Conservation (phyloP, 2,888 invertebrate species). For the Coelopa pilipes region DNA sequence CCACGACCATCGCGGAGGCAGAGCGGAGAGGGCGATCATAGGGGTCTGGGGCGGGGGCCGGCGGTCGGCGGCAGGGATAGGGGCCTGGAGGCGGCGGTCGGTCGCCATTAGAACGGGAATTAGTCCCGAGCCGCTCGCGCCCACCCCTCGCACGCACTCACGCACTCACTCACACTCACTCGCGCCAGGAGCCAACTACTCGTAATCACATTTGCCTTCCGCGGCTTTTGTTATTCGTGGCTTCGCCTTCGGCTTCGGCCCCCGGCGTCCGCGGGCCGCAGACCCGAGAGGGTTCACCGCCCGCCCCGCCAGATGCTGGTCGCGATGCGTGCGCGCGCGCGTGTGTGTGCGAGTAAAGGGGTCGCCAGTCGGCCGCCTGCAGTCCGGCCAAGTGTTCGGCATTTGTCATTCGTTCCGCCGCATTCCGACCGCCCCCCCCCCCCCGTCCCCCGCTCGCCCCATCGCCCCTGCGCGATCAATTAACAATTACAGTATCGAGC, state of each 20-base stretch:
- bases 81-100: background rate
- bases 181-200: constrained; percentile 22
- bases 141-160: background rate
- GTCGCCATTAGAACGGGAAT: constrained; percentile 17
- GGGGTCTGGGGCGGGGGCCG: too few relatives aligned
- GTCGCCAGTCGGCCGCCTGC: constrained; percentile 26
- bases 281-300: background rate
- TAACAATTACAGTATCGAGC: constrained; percentile 3
- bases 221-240: constrained; percentile 19
- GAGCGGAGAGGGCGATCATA: too few relatives aligned
- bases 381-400: constrained; percentile 35
- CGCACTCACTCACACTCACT: background rate
- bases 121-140: constrained; percentile 10
- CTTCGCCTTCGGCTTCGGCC: background rate
- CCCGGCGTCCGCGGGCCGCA: background rate
- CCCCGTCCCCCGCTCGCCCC: background rate
- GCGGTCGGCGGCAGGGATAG: background rate
- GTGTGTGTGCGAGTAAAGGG: constrained; percentile 1
- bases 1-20: too few relatives aligned
- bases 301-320: constrained; percentile 16
- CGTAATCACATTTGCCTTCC: constrained; percentile 20
- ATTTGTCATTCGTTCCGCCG: background rate
- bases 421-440: background rate
- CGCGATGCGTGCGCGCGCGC: constrained; percentile 12
- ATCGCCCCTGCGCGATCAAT: background rate